Evolutionary conservation across 2,888 invertebrate genomes (phyloP).

Genomic region (Autographa pulchrina): DNA sequence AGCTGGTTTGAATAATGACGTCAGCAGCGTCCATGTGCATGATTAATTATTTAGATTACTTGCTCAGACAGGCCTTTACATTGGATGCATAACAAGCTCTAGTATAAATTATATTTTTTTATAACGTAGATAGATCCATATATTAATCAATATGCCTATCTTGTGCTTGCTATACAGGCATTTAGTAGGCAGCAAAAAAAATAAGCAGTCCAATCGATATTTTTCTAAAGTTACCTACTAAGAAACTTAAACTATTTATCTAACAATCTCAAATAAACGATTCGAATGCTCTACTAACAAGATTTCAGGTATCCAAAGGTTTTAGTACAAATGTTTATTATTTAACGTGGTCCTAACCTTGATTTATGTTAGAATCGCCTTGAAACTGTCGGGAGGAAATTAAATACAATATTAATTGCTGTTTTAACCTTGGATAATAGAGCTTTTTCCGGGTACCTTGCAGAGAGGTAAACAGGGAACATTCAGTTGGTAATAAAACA

Average conservation of each 20-base stretch:
- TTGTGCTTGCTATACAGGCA: neutral
- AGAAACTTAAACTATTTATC: too few relatives aligned
- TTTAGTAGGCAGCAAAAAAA: too few relatives aligned
- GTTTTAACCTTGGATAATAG: neutral
- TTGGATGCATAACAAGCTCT: neutral
- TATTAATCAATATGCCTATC: neutral
- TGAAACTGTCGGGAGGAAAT: neutral
- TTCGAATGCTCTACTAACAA: too few relatives aligned
- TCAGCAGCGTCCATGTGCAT: neutral
- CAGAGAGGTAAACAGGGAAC: too few relatives aligned
- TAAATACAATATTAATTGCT: neutral
- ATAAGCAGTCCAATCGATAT: neutral
- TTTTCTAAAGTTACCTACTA: too few relatives aligned
- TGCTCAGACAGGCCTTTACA: neutral
- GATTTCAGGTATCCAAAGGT: too few relatives aligned
- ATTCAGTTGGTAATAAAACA: too few relatives aligned
- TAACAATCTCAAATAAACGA: too few relatives aligned
- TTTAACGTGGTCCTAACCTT: neutral
- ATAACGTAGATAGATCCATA: neutral
- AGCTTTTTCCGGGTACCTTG: neutral
- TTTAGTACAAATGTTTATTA: neutral
- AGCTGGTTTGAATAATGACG: slow-evolving; percentile 4
- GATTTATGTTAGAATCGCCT: neutral
- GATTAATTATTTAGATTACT: slow-evolving; percentile 4
- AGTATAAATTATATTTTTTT: neutral